These are phyloP conservation scores for Anguilla megastoma DNA, from an alignment of 2,797 vertebrate species.

Conservation along the genomic window DNA sequence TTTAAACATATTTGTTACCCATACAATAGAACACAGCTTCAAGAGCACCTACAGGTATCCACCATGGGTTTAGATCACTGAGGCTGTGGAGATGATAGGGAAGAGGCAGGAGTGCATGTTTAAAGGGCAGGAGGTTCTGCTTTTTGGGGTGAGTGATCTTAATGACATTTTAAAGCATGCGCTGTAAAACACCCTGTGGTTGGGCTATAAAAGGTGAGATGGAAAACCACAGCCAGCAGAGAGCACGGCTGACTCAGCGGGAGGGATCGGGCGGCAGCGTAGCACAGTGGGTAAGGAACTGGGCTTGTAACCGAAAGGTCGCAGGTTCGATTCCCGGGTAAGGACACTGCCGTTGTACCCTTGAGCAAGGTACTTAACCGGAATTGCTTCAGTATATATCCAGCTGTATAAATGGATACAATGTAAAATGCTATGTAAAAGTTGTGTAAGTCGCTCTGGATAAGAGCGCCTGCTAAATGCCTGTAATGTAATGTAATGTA, in stretches of 20 bases:
- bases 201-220: constrained; percentile 35
- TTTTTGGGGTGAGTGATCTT: constrained; percentile 11
- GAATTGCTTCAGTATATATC: too few relatives aligned
- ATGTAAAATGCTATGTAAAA: too few relatives aligned
- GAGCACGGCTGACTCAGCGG: constrained; percentile 18
- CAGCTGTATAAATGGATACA: too few relatives aligned
- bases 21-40: not conserved
- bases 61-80: not conserved
- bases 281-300: too few relatives aligned
- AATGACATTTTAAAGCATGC: constrained; percentile 27
- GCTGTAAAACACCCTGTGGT: constrained; percentile 36
- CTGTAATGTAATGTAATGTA: too few relatives aligned
- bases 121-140: constrained; percentile 6
- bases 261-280: not conserved
- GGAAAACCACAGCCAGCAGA: constrained; percentile 28
- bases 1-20: not conserved
- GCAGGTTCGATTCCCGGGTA: too few relatives aligned
- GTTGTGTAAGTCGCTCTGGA: too few relatives aligned
- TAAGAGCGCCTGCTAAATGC: too few relatives aligned
- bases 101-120: not conserved
- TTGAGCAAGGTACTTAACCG: too few relatives aligned
- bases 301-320: too few relatives aligned
- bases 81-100: not conserved
- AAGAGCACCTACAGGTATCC: not conserved
- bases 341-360: too few relatives aligned